Evolutionary conservation across 2,797 vertebrate genomes (phyloP).

Genomic region (Furcifer pardalis): DNA sequence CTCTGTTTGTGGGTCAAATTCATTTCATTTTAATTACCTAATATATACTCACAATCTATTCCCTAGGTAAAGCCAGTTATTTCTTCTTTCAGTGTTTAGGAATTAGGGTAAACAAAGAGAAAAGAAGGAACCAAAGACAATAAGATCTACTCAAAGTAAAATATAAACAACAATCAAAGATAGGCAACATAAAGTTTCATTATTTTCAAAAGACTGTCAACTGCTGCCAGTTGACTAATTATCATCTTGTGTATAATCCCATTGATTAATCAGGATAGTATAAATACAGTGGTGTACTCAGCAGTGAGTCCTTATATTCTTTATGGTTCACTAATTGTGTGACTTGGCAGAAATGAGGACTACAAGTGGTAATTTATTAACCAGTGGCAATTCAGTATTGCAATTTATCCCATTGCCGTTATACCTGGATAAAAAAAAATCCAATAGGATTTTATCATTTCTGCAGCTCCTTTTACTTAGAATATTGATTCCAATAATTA

Average conservation of each 20-base stretch:
- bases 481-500: too few relatives aligned
- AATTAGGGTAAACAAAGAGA: conserved; percentile 24
- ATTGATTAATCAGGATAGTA: too few relatives aligned
- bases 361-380: too few relatives aligned
- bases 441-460: too few relatives aligned
- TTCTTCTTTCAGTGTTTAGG: neutral
- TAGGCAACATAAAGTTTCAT: neutral
- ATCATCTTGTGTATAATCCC: conserved; percentile 40
- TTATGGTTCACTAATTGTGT: too few relatives aligned
- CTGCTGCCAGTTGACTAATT: conserved; percentile 36
- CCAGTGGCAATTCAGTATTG: too few relatives aligned
- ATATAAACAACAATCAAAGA: conserved; percentile 16
- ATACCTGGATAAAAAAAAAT: too few relatives aligned
- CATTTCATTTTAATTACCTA: neutral
- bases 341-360: too few relatives aligned
- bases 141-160: conserved; percentile 18
- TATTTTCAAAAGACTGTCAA: conserved; percentile 18
- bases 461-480: too few relatives aligned
- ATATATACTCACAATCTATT: conserved; percentile 10
- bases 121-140: neutral
- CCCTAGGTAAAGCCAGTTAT: neutral
- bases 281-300: too few relatives aligned
- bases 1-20: neutral
- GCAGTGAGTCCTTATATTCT: too few relatives aligned
- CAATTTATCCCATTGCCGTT: too few relatives aligned